Evolutionary conservation across 2,113 vertebrate genomes (phyloP).

Genomic region (Vulpes vulpes): DNA sequence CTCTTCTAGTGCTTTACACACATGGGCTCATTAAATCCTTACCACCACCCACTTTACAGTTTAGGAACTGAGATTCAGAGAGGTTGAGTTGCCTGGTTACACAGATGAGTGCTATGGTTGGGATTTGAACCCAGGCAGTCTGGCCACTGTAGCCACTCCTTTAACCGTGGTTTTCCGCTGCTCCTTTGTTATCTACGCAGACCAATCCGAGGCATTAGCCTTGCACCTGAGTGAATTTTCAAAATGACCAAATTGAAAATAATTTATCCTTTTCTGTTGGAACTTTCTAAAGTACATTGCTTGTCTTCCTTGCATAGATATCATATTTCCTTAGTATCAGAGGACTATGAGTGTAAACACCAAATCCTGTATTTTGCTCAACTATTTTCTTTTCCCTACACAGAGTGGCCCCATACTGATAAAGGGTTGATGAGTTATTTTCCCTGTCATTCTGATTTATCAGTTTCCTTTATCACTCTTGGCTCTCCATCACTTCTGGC

Average conservation of each 20-base stretch:
- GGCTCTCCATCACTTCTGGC: not conserved
- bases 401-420: not conserved
- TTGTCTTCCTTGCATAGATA: slow-evolving; percentile 12
- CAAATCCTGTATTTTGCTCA: slow-evolving; percentile 16
- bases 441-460: not conserved
- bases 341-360: not conserved
- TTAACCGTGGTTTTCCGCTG: not conserved
- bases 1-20: not conserved
- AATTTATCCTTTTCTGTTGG: not conserved
- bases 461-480: not conserved
- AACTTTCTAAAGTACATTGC: not conserved
- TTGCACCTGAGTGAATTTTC: not conserved
- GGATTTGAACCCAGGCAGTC: not conserved
- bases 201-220: not conserved
- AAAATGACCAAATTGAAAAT: slow-evolving; percentile 4
- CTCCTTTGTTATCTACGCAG: not conserved
- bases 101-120: not conserved
- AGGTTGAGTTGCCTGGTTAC: not conserved
- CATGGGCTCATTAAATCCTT: not conserved
- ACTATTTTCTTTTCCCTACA: not conserved
- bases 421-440: not conserved
- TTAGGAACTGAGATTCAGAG: not conserved
- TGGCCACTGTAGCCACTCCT: not conserved
- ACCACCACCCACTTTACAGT: not conserved
- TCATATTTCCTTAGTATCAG: not conserved